phyloP scores from a whole-genome alignment of 2,113 vertebrate species.

The Oryzias celebensis region DNA sequence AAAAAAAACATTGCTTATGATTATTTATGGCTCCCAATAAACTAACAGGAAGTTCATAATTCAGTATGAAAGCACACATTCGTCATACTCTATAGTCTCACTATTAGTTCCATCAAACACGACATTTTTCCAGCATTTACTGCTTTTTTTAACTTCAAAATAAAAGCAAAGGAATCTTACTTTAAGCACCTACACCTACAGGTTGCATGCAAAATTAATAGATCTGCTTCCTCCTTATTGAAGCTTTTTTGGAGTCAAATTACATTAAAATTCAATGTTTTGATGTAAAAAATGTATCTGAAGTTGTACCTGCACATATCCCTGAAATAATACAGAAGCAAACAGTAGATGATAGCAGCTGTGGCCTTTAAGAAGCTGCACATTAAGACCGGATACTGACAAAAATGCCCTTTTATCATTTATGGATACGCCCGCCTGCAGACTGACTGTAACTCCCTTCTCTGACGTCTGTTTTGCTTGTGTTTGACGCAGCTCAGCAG shows the following conservation, averaged over 20 bases:
- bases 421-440: neutral
- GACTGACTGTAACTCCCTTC: neutral
- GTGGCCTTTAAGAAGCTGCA: neutral
- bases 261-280: neutral
- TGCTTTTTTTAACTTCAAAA: neutral
- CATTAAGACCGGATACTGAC: neutral
- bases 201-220: neutral
- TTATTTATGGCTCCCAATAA: too few relatives aligned
- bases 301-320: neutral
- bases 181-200: neutral
- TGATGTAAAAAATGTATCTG: too few relatives aligned
- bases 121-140: neutral
- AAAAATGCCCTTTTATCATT: neutral
- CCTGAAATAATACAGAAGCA: neutral
- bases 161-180: constrained; percentile 1
- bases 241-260: neutral
- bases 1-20: too few relatives aligned
- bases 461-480: constrained; percentile 6
- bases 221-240: neutral
- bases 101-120: too few relatives aligned
- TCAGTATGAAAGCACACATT: too few relatives aligned
- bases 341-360: neutral
- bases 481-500: constrained; percentile 3
- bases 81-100: too few relatives aligned
- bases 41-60: too few relatives aligned